Evolutionary conservation across 2,113 vertebrate species (phyloP).

Genomic region (Dendropsophus ebraccatus): DNA sequence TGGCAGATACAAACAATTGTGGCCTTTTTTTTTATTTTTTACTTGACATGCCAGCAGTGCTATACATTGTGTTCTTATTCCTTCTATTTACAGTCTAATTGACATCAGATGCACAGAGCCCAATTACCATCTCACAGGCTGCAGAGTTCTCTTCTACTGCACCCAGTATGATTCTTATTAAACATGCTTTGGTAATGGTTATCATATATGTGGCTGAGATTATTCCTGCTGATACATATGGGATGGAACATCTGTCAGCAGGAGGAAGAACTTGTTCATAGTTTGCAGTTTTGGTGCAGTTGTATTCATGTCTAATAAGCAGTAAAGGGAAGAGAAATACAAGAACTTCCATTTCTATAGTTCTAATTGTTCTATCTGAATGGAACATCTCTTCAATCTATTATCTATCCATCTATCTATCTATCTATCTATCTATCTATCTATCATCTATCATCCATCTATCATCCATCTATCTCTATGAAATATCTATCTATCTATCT

Average conservation of each 20-base stretch:
- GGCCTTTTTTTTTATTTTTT: neutral
- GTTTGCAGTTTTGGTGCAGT: neutral
- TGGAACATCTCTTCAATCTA: no score
- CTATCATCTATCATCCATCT: no score
- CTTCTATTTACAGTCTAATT: constrained; percentile 15
- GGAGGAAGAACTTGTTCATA: neutral
- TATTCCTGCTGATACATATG: neutral
- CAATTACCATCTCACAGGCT: neutral
- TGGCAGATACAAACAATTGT: neutral
- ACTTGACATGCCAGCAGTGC: no score
- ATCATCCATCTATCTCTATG: no score
- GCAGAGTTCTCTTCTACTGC: neutral
- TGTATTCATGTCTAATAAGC: neutral
- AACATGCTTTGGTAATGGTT: neutral
- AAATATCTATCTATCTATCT: no score
- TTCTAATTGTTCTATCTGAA: neutral
- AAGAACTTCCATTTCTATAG: neutral
- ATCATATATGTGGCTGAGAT: neutral
- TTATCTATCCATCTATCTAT: neutral
- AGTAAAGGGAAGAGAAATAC: neutral
- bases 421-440: neutral
- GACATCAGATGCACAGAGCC: constrained; percentile 18
- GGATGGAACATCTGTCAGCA: neutral
- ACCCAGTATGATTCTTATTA: constrained; percentile 6
- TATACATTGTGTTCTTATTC: neutral